Conservation (phyloP, 2,888 invertebrate genomes). For the Stenichneumon culpator region DNA sequence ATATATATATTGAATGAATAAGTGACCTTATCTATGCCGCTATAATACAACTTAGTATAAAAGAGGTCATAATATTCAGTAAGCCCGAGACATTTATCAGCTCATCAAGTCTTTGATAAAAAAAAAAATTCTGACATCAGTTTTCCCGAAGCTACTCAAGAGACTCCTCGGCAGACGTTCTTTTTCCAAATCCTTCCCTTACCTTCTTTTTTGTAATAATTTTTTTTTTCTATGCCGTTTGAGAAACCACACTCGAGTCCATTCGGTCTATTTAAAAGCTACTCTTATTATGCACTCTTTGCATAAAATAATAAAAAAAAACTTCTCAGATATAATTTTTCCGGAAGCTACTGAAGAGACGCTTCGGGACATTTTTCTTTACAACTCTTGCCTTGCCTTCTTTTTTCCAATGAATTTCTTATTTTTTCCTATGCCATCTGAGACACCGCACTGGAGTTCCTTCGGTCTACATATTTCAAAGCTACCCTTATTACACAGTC, state of each 20-base stretch:
- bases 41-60: constrained; percentile 7
- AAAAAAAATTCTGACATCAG: background rate
- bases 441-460: too few relatives aligned
- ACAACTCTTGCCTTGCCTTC: background rate
- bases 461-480: too few relatives aligned
- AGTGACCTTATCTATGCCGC: constrained; percentile 7
- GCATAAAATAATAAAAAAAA: background rate
- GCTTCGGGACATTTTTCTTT: background rate
- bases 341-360: background rate
- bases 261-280: too few relatives aligned
- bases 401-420: background rate
- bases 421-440: background rate
- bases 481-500: background rate
- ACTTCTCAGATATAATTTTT: background rate
- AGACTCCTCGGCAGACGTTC: background rate
- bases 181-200: background rate
- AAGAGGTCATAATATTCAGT: constrained; percentile 31
- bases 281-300: background rate
- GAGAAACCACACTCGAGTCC: too few relatives aligned
- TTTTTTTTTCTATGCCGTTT: background rate
- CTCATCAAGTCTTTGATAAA: constrained; percentile 10
- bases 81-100: constrained; percentile 15
- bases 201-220: background rate
- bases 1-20: constrained; percentile 15
- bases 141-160: background rate